phyloP scores from a whole-genome alignment of 2,888 invertebrate genomes.

The Zygogramma bicolorata region DNA sequence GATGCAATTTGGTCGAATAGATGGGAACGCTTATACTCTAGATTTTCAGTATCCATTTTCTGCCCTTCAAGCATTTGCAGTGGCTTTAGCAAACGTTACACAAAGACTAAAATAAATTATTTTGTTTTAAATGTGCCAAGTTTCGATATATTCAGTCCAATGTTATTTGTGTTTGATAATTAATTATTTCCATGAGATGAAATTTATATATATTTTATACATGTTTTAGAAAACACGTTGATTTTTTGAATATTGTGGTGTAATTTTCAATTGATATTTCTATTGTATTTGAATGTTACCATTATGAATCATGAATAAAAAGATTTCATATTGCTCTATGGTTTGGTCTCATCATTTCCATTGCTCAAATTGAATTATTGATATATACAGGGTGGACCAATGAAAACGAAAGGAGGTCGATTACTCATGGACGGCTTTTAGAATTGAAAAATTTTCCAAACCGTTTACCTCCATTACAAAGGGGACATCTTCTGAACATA shows the following conservation, averaged over 20 bases:
- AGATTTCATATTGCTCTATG: not conserved
- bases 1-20: slow-evolving; percentile 99
- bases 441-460: no score
- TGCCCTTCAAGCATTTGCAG: slow-evolving; percentile 97
- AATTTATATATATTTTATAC: slow-evolving; percentile 52
- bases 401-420: no score
- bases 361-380: no score
- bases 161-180: slow-evolving; percentile 28
- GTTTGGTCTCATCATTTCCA: no score
- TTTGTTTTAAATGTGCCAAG: slow-evolving; percentile 46
- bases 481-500: no score
- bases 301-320: slow-evolving; percentile 33
- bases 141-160: slow-evolving; percentile 31
- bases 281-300: slow-evolving; percentile 48
- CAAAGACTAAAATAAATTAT: slow-evolving; percentile 85
- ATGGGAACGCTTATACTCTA: slow-evolving; percentile 97
- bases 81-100: slow-evolving; percentile 96
- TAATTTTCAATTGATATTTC: slow-evolving; percentile 44
- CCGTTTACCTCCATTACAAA: no score
- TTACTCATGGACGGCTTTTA: no score
- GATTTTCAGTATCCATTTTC: slow-evolving; percentile 99
- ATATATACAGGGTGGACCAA: no score
- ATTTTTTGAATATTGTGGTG: slow-evolving; percentile 39
- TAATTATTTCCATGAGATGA: slow-evolving; percentile 33
- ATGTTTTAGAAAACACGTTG: slow-evolving; percentile 48